Conservation (phyloP, 2,113 vertebrate species). For the Mesoclemmys tuberculata region DNA sequence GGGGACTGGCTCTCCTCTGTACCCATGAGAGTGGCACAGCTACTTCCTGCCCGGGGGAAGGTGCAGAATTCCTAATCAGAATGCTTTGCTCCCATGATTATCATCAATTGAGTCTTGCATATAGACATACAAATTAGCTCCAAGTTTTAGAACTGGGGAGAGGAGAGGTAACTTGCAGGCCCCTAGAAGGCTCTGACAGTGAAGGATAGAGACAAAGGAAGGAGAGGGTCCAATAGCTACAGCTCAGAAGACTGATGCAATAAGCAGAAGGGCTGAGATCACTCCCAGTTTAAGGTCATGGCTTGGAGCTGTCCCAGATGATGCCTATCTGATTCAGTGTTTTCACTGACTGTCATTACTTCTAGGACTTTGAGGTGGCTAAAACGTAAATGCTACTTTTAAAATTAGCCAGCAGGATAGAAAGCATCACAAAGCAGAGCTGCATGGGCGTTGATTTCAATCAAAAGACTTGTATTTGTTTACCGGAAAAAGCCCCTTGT, state of each 20-base stretch:
- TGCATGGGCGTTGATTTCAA: constrained; percentile 45
- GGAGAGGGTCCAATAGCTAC: not conserved
- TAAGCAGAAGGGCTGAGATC: not conserved
- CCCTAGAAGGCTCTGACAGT: accelerated
- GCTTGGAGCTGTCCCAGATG: constrained; percentile 39
- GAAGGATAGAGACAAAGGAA: not conserved
- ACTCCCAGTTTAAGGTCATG: not conserved
- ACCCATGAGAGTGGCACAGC: constrained; percentile 43
- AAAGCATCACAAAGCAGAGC: constrained; percentile 16
- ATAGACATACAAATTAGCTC: not conserved
- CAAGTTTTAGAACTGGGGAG: not conserved
- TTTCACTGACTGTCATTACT: constrained; percentile 49
- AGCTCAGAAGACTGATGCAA: not conserved
- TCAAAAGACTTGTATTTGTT: constrained; percentile 26
- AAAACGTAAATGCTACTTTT: constrained; percentile 69
- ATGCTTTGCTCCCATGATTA: constrained; percentile 20
- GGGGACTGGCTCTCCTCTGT: not conserved
- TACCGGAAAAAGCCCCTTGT: constrained; percentile 37
- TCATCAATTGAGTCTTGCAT: not conserved
- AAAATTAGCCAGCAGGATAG: constrained; percentile 60
- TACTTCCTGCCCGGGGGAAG: constrained; percentile 51
- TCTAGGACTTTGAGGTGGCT: constrained; percentile 68
- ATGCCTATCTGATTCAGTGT: constrained; percentile 46
- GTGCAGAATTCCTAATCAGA: constrained; percentile 60
- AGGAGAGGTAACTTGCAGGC: not conserved